Base-by-base conservation (phyloP, 1,140 invertebrate species). In the Sinonovacula constricta region DNA sequence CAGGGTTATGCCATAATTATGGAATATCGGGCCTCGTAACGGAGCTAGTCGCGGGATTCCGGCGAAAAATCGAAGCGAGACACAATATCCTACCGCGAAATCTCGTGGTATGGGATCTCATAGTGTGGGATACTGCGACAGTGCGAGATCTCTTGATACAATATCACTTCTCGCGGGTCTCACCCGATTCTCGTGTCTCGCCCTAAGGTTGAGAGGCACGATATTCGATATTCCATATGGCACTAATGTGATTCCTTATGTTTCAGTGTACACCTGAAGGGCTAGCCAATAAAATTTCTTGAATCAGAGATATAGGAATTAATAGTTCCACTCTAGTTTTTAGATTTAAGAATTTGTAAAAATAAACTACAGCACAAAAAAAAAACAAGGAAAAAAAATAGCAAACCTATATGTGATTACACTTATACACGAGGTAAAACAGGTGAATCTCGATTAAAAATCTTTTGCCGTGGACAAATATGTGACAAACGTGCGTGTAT, bases 371-470 rank as follows among this genome's bases (percentile, higher is more conserved):
- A n/a, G n/a, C n/a, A n/a, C n/a, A n/a, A n/a, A n/a, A n/a, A n/a
- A n/a, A n/a, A n/a, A n/a, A n/a, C n/a, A n/a, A n/a, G n/a, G n/a
- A 63, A 63, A 63, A 63, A n/a, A 28, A 63, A 33, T 63, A 63
- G 60, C 30, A 34, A 63, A 63, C 60, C 30, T 63, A 63, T 63
- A 33, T 28, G 5, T 63, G 31, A 63, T 63, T 36, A 34, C 60
- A 63, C 60, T 63, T 63, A 33, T n/a, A 63, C 60, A 63, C 22
- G 60, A 63, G 60, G 60, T 63, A 3, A 63, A 63, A 63, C 60
- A n/a, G 60, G 60, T 33, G 60, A 63, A 63, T 33, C 60, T 63
- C 31, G 31, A 34, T 63, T 33, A 34, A 10, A 34, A 10, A 10
- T 34, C n/a, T 34, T 63, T 33, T 36, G 30, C 7, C 60, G 3